Conservation (phyloP, 2,888 invertebrate genomes). For the Zygogramma bicolorata region DNA sequence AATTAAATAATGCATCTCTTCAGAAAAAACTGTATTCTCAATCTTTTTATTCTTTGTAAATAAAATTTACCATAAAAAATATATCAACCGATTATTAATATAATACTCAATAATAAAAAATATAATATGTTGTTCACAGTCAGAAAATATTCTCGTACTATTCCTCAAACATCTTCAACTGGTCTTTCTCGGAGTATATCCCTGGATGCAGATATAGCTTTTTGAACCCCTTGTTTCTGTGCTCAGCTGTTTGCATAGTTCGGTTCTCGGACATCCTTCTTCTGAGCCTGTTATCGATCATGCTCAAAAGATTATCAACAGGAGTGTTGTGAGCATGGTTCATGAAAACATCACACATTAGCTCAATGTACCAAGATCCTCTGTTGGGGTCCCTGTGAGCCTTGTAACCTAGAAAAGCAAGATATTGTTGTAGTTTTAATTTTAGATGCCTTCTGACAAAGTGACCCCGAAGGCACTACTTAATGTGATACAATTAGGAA, state of each 20-base stretch:
- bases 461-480: background rate
- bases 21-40: background rate
- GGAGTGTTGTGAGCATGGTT: slow-evolving; percentile 73
- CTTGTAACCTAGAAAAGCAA: slow-evolving; percentile 69
- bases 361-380: slow-evolving; percentile 80
- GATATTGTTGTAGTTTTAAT: background rate
- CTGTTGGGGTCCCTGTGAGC: slow-evolving; percentile 72
- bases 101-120: background rate
- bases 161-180: slow-evolving; percentile 37
- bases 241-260: slow-evolving; percentile 73
- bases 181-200: slow-evolving; percentile 64
- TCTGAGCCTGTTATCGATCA: slow-evolving; percentile 70
- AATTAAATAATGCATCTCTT: background rate
- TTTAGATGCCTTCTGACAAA: background rate
- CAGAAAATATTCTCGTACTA: background rate
- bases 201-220: slow-evolving; percentile 79
- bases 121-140: background rate
- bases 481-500: too few species aligned
- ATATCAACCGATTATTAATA: background rate
- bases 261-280: slow-evolving; percentile 59
- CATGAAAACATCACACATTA: slow-evolving; percentile 75
- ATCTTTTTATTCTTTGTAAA: background rate
- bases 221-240: slow-evolving; percentile 76
- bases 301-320: slow-evolving; percentile 74
- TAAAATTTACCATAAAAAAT: background rate